A percentile compares a stretch with the other conserved stretches of the same genome.
These are phyloP conservation scores for Pseudorectes ferrugineus DNA, from an alignment of 2,113 vertebrate genomes.

Conservation along the genomic window DNA sequence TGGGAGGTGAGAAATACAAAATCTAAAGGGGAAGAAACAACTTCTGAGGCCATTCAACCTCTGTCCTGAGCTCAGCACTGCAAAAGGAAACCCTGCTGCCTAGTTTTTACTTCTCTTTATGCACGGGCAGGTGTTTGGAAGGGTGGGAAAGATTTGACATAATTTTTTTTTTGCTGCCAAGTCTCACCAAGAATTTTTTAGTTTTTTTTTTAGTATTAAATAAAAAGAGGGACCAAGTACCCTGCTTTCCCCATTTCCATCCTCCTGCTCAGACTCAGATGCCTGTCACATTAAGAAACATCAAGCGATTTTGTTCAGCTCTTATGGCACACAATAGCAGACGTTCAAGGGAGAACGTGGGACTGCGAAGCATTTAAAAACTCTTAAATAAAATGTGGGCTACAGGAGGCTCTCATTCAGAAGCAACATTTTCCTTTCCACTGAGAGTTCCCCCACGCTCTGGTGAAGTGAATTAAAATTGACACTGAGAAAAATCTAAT, in stretches of 20 bases:
- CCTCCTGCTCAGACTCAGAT: not conserved
- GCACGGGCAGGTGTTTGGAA: not conserved
- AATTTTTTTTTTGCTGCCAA: not conserved
- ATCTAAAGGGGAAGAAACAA: not conserved
- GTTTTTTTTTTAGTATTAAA: not conserved
- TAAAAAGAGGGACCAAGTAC: not conserved
- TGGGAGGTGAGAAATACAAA: not conserved
- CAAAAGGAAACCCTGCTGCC: not conserved
- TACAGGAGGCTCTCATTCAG: slow-evolving; percentile 14
- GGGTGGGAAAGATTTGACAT: not conserved
- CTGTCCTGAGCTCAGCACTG: not conserved
- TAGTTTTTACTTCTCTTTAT: not conserved
- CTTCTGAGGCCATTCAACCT: not conserved
- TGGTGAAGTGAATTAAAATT: slow-evolving; percentile 60
- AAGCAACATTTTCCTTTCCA: slow-evolving; percentile 18
- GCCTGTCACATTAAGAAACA: not conserved
- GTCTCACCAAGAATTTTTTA: not conserved
- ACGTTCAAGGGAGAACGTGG: not conserved
- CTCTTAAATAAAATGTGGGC: not conserved
- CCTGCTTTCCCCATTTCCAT: not conserved
- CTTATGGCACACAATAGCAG: not conserved
- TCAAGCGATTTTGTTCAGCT: not conserved
- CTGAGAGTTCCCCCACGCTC: not conserved
- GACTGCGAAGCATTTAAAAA: not conserved
- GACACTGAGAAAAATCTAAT: slow-evolving; percentile 59